A percentile compares a stretch with the other conserved stretches of the same genome.
Conservation (phyloP, 2,888 invertebrate genomes). For the Pedicia rivosa region DNA sequence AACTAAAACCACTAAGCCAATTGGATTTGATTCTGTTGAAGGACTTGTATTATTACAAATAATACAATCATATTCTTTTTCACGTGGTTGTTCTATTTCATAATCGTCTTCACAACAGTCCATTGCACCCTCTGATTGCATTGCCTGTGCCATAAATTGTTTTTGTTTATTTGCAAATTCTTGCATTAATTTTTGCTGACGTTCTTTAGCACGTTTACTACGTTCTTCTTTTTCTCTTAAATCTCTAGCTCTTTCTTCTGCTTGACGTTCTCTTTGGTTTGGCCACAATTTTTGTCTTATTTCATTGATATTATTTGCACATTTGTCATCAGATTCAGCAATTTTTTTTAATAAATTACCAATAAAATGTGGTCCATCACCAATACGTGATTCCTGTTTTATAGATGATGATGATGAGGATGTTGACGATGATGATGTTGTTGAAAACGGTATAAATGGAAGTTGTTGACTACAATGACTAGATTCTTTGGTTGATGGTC, state of each 20-base stretch:
- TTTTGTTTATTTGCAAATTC: conserved; percentile 85
- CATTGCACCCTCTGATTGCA: conserved; percentile 45
- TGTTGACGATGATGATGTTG: neutral
- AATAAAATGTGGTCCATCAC: conserved; percentile 81
- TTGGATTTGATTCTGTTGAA: conserved; percentile 65
- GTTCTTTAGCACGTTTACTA: conserved; percentile 68
- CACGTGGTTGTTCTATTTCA: conserved; percentile 39
- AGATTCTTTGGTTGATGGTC: conserved; percentile 19
- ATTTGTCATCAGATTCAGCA: conserved; percentile 49
- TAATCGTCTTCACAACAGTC: conserved; percentile 35
- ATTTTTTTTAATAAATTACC: conserved; percentile 64
- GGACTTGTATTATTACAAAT: conserved; percentile 87
- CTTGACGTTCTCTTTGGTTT: conserved; percentile 59
- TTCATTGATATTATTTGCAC: conserved; percentile 50
- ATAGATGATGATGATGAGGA: neutral
- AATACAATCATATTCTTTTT: conserved; percentile 81
- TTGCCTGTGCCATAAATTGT: conserved; percentile 61
- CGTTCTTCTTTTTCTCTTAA: conserved; percentile 62
- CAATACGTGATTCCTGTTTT: conserved; percentile 34
- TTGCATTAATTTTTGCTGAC: conserved; percentile 83
- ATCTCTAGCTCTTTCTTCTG: conserved; percentile 49
- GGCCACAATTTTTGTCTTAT: conserved; percentile 67
- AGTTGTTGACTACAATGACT: neutral
- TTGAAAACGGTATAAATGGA: neutral
- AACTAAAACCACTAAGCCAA: conserved; percentile 78